Percentiles rank a stretch among this genome's conserved stretches.
Evolutionary conservation across 1,140 invertebrate genomes (phyloP).

Genomic region (Drosophila pseudoobscura): DNA sequence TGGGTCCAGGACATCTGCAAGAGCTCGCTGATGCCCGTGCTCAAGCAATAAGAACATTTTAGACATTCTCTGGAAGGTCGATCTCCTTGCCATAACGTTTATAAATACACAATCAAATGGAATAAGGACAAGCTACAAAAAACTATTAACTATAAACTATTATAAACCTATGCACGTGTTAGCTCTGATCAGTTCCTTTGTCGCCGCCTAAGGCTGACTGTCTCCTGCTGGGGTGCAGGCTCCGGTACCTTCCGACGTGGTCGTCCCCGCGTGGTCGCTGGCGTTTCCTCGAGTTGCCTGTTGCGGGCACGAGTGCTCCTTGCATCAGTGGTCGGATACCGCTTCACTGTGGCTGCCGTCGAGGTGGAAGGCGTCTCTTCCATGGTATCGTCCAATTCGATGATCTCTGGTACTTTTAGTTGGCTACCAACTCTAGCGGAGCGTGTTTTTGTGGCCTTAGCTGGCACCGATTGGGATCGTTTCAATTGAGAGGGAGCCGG

Average conservation of each 20-base stretch:
- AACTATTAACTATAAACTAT: not conserved
- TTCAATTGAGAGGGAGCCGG: not conserved
- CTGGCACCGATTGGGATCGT: not conserved
- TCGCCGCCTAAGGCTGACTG: conserved; percentile 29
- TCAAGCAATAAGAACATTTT: too few relatives aligned
- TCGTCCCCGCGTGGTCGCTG: conserved; percentile 21
- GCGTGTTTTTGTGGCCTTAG: conserved; percentile 2
- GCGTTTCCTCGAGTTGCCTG: conserved; percentile 13
- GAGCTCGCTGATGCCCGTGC: conserved; percentile 44
- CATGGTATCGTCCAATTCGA: not conserved
- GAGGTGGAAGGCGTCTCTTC: not conserved
- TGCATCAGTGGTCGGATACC: not conserved
- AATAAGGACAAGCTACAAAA: conserved; percentile 7
- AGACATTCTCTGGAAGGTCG: too few relatives aligned
- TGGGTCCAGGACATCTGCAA: conserved; percentile 80
- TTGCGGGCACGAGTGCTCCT: conserved; percentile 3
- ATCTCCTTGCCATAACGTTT: not conserved
- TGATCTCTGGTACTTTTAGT: not conserved
- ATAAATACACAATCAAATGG: conserved; percentile 18
- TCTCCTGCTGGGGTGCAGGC: conserved; percentile 2
- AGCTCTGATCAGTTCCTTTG: conserved; percentile 36
- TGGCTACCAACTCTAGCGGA: not conserved
- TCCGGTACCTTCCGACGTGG: conserved; percentile 3
- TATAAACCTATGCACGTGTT: conserved; percentile 4
- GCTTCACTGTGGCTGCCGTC: not conserved